These are phyloP conservation scores for Diachasmimorpha longicaudata DNA, from an alignment of 1,140 invertebrate species.

Conservation along the genomic window DNA sequence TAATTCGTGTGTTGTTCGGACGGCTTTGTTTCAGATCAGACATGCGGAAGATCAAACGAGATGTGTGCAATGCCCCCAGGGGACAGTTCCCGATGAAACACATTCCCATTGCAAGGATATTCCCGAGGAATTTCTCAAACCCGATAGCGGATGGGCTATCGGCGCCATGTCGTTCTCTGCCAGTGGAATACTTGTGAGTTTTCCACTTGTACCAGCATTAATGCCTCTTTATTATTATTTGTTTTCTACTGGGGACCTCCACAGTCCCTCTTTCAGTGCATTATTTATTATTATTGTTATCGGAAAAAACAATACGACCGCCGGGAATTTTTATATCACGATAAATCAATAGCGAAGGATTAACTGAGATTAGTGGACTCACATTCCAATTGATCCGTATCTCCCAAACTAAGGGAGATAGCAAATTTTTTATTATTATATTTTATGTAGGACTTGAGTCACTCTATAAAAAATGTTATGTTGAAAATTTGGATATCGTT, in stretches of 20 bases:
- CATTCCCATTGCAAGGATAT: conserved; percentile 80
- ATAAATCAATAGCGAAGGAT: too few relatives aligned
- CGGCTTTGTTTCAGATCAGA: conserved; percentile 68
- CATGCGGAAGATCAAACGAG: conserved; percentile 80
- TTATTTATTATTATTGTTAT: too few relatives aligned
- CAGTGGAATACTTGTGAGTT: conserved; percentile 78
- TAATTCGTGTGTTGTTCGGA: neutral
- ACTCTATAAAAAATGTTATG: too few relatives aligned
- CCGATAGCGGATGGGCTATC: conserved; percentile 85
- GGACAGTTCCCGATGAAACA: conserved; percentile 79
- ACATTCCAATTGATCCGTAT: too few relatives aligned
- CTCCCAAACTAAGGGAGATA: too few relatives aligned
- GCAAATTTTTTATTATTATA: too few relatives aligned
- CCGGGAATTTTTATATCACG: too few relatives aligned
- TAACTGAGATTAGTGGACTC: too few relatives aligned
- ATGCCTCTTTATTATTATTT: neutral
- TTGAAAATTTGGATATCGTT: too few relatives aligned
- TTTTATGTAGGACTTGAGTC: too few relatives aligned
- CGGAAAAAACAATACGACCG: too few relatives aligned
- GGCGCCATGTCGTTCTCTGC: conserved; percentile 84
- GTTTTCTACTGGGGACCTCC: too few relatives aligned
- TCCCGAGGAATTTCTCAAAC: conserved; percentile 82
- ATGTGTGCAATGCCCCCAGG: conserved; percentile 81
- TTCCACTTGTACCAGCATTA: neutral
- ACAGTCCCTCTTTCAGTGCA: neutral